A percentile compares a stretch with the other conserved stretches of the same genome.
These are phyloP conservation scores for Spicauda simplicius DNA, from an alignment of 2,888 invertebrate genomes.

Conservation along the genomic window DNA sequence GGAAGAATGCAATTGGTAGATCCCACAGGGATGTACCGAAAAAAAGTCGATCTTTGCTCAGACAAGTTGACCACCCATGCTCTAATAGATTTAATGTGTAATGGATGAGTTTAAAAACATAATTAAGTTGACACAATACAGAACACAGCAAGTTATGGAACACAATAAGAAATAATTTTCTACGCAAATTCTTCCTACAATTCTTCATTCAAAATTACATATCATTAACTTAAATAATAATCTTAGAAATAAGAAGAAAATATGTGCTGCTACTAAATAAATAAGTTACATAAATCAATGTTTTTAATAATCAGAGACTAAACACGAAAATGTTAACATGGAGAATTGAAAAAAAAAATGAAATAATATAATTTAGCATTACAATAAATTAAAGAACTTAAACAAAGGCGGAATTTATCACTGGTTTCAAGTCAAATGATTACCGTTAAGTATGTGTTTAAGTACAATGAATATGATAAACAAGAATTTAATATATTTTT, in stretches of 20 bases:
- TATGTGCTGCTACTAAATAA: not conserved
- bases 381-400: slow-evolving; percentile 1
- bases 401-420: slow-evolving; percentile 15
- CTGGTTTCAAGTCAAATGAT: slow-evolving; percentile 3
- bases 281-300: not conserved
- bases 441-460: slow-evolving; percentile 5
- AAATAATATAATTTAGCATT: not conserved
- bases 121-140: not conserved
- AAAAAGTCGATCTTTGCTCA: too few species aligned
- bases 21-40: too few species aligned
- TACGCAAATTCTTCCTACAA: not conserved
- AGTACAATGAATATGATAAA: not conserved
- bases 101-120: not conserved
- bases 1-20: too few species aligned
- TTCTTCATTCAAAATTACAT: too few species aligned
- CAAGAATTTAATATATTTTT: too few species aligned
- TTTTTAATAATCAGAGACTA: not conserved
- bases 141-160: not conserved
- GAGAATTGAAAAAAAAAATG: not conserved
- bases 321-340: not conserved
- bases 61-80: too few species aligned
- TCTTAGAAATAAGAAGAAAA: too few species aligned
- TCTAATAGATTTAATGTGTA: too few species aligned
- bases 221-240: too few species aligned
- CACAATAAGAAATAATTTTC: not conserved